Conservation (phyloP, 2,113 vertebrate species). For the Macroglossus sobrinus region DNA sequence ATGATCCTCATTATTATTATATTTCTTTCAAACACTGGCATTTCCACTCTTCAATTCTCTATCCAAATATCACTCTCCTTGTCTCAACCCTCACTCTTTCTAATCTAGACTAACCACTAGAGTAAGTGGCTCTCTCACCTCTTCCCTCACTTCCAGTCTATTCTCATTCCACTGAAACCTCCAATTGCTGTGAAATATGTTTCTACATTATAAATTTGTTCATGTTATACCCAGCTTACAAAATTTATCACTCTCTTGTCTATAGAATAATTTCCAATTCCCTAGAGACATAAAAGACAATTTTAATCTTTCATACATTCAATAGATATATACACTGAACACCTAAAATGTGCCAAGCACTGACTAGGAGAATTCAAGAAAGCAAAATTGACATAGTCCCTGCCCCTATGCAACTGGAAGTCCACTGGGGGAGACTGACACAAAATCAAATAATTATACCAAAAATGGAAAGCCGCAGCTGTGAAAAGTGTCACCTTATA, state of each 20-base stretch:
- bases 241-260: neutral
- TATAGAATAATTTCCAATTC: neutral
- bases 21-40: neutral
- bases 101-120: neutral
- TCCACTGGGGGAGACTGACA: neutral
- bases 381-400: rapidly evolving
- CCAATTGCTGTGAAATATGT: neutral
- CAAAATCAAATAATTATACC: neutral
- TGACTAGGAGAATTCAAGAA: neutral
- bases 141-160: neutral
- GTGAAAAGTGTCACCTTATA: neutral
- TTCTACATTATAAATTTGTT: neutral
- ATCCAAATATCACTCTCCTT: neutral
- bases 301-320: neutral
- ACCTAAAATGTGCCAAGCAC: neutral
- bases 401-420: neutral
- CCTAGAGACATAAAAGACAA: neutral
- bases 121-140: neutral
- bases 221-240: neutral
- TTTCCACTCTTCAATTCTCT: rapidly evolving
- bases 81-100: neutral
- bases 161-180: neutral
- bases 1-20: neutral
- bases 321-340: neutral
- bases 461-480: neutral